Base-by-base conservation (phyloP, 2,888 invertebrate genomes). In the Agrochola circellaris region DNA sequence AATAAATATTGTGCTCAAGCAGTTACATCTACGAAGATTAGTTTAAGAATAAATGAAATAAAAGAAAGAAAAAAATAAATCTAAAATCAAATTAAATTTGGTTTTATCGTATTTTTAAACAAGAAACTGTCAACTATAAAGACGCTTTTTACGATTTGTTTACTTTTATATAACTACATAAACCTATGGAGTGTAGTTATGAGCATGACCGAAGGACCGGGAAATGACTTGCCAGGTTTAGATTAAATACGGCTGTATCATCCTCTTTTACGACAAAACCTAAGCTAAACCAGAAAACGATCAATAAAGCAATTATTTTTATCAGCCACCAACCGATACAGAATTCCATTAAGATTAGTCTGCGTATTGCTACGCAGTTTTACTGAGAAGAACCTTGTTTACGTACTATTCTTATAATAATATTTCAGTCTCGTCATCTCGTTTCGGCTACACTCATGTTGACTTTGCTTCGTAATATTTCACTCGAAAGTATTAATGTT, bases 281-380 rank as follows among this genome's bases (percentile, higher is more conserved):
- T 54, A 48, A 83, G 42, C 38, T 64, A 56, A 48, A 60, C 65
- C 30, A 58, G 17, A 75, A 73, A 82, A 77, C 73, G 73, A 83
- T 86, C 83, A 83, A 75, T 75, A 84, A 83, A 79, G 75, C 87
- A 83, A 86, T 84, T 84, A 86, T 68, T 86, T 84, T 83, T 86
- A 84, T 83, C 79, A 68, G 61, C 71, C 66, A 69, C 65, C 68
- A 75, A 73, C 60, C 69, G 61, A 80, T 73, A 74, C 70, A 68
- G 67, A 87, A 87, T 82, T 75, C 85, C 77, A 78, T 85, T 80
- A 75, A 75, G 75, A 75, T 80, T 68, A 77, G 69, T 71, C 64
- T 72, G 45, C 75, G 70, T 77, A 73, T 73, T 73, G 66, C 67
- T 78, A 86, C 79, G 81, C 68, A 81, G 64, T 78, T 78, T 73